Evolutionary conservation across 1,140 invertebrate species (phyloP).

Genomic region (Leguminivora glycinivorella): DNA sequence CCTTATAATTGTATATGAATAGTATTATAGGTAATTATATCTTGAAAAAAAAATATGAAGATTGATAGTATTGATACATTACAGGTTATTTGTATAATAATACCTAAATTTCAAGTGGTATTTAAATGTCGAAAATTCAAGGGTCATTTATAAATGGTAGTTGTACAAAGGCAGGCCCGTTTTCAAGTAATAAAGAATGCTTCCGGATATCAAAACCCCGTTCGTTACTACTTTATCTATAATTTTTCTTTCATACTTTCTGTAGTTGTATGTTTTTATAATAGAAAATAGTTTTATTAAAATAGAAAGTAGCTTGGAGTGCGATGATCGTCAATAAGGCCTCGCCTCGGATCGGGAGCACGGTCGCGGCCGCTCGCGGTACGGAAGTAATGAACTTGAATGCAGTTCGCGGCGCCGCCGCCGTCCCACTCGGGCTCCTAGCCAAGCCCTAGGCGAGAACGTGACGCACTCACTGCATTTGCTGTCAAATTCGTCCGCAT

Average conservation of each 20-base stretch:
- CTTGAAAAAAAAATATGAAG: no score
- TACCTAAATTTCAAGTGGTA: no score
- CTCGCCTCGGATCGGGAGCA: constrained; percentile 60
- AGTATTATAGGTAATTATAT: no score
- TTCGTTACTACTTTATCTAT: no score
- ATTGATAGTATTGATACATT: no score
- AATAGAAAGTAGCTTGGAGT: constrained; percentile 31
- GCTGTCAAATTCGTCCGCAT: constrained; percentile 77
- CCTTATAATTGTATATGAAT: no score
- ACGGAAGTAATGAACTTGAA: constrained; percentile 79
- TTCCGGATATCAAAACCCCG: no score
- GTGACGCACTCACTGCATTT: constrained; percentile 74
- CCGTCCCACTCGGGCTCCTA: constrained; percentile 65
- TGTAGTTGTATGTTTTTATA: background rate
- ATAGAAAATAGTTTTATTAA: constrained; percentile 2
- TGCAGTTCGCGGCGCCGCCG: constrained; percentile 60
- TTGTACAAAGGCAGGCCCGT: no score
- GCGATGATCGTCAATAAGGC: constrained; percentile 48
- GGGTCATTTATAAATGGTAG: no score
- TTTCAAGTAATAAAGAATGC: no score
- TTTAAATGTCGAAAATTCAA: no score
- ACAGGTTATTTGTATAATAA: no score
- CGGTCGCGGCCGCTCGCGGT: constrained; percentile 53
- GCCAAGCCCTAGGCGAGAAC: constrained; percentile 63
- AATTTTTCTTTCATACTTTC: background rate